Base-by-base conservation (phyloP, 2,888 invertebrate genomes). In the Agrochola circellaris region DNA sequence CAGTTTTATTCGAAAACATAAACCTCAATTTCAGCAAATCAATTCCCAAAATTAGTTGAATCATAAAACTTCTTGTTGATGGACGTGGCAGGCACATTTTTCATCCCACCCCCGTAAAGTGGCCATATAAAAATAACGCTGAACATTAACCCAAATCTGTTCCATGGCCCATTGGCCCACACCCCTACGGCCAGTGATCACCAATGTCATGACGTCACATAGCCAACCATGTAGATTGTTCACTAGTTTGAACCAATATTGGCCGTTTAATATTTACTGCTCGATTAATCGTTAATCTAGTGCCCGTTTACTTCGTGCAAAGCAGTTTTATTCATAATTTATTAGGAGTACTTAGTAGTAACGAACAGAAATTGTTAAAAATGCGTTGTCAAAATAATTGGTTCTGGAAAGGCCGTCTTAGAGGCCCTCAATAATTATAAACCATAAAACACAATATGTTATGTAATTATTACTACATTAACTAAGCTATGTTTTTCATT, bases 131-230 rank as follows among this genome's bases (percentile, higher is more conserved):
- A 89, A 81, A 82, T 87, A 82, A 79, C 73, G 74, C 9, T 73
- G n/a, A 75, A 66, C 79, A 79, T 83, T 87, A 87, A 87, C 83
- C 86, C 83, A 89, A 89, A 87, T 86, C 85, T 80, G 82, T 79
- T 75, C 82, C 51, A 60, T 75, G 54, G 58, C 77, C 81, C 70
- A 68, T 75, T 84, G 75, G 72, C 81, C 89, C 88, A 85, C 87
- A 88, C 87, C 87, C 88, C 81, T 66, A 69, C 45, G 61, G 54
- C 66, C 62, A 56, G 71, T 69, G 82, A 87, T 84, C 79, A 85
- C 85, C 85, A 78, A 85, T 71, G 54, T 67, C 45, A 61, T 88
- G 87, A 88, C 87, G 87, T 88, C 89, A 88, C 38, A 56, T 30
- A 45, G 56, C 71, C 68, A 86, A 76, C 83, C 79, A 77, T 83